phyloP scores from a whole-genome alignment of 2,888 invertebrate species.

The Loripinus fragilis region DNA sequence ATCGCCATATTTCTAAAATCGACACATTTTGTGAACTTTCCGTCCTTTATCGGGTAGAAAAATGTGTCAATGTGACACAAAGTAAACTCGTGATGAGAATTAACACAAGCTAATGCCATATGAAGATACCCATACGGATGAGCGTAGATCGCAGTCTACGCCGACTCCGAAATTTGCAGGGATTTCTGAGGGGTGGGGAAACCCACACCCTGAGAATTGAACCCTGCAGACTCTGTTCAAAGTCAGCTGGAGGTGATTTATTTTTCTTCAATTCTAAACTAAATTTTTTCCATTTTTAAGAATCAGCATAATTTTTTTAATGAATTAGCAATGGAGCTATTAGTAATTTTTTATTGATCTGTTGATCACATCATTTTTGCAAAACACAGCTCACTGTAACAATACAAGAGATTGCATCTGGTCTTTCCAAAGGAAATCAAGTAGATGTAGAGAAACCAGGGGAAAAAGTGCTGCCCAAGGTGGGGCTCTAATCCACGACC shows the following conservation, averaged over 20 bases:
- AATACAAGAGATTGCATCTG: too few relatives aligned
- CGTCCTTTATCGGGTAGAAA: slow-evolving; percentile 22
- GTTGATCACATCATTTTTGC: too few relatives aligned
- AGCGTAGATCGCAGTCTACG: slow-evolving; percentile 71
- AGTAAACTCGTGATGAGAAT: slow-evolving; percentile 2
- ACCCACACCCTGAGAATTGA: slow-evolving; percentile 44
- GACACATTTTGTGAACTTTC: slow-evolving; percentile 9
- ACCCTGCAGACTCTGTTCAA: slow-evolving; percentile 56
- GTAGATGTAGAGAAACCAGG: too few relatives aligned
- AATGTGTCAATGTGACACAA: slow-evolving; percentile 22
- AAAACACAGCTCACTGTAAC: too few relatives aligned
- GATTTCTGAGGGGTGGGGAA: slow-evolving; percentile 39
- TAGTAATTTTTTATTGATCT: too few relatives aligned
- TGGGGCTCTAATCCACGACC: too few relatives aligned
- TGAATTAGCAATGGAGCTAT: too few relatives aligned
- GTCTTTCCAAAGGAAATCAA: too few relatives aligned
- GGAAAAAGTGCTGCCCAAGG: too few relatives aligned
- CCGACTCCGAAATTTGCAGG: slow-evolving; percentile 63
- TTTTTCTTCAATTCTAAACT: not conserved
- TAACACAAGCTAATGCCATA: slow-evolving; percentile 50
- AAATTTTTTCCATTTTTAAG: too few relatives aligned
- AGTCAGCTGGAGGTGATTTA: slow-evolving; percentile 37
- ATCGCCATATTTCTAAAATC: too few relatives aligned
- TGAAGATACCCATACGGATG: slow-evolving; percentile 70
- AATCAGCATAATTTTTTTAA: too few relatives aligned